These are phyloP conservation scores for Bothrops alternatus DNA, from an alignment of 2,797 vertebrate species.

Conservation along the genomic window DNA sequence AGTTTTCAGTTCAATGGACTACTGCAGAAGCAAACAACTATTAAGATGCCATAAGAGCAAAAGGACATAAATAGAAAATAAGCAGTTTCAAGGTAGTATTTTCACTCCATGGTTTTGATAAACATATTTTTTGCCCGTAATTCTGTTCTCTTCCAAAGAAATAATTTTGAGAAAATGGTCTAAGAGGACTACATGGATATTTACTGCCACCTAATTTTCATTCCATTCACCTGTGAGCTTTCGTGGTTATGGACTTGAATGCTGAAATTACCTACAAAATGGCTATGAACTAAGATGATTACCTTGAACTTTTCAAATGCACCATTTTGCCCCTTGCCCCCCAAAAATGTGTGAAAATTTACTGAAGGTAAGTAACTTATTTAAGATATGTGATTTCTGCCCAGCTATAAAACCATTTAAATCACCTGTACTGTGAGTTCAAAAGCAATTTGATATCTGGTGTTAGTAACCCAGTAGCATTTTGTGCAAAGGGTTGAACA, in stretches of 20 bases:
- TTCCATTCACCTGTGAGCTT: neutral
- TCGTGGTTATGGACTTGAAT: neutral
- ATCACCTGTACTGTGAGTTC: neutral
- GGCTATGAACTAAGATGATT: neutral
- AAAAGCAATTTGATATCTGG: neutral
- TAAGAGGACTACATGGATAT: neutral
- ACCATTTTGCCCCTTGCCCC: neutral
- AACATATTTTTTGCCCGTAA: neutral
- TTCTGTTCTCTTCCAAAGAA: neutral
- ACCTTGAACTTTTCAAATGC: neutral
- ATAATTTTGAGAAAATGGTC: neutral
- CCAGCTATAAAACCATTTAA: neutral
- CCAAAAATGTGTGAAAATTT: neutral
- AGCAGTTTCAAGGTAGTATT: neutral
- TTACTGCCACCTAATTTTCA: neutral
- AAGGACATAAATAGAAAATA: neutral
- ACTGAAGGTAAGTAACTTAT: neutral
- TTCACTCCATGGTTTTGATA: constrained; percentile 1
- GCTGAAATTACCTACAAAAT: neutral
- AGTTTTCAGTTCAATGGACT: neutral
- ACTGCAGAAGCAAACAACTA: neutral
- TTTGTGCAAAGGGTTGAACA: neutral
- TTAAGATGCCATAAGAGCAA: neutral
- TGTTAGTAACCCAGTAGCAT: neutral
- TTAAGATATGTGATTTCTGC: neutral